Evolutionary conservation across 2,888 invertebrate species (phyloP), one percentile per base, ranked within the genome.

Genomic region (Priocnemis perturbator): DNA sequence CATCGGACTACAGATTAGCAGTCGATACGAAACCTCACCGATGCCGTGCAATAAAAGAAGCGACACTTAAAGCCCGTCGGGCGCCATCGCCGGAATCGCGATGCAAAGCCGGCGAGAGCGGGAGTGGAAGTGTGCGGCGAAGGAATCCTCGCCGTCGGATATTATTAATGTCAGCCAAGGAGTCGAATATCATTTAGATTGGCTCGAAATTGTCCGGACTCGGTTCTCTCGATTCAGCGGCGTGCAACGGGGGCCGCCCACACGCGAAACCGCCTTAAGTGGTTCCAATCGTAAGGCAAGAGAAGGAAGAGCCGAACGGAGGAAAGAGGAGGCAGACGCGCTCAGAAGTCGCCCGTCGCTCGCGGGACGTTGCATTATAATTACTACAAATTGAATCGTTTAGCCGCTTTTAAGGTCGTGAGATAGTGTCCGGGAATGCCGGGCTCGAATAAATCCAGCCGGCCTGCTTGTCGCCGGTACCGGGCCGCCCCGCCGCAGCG

Each of bases 351-450:
- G 52, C 55, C 59, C 68, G 61, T 70, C 65, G 63, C 62, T 64
- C 70, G 60, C 79, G 74, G 84, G 69, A 60, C 79, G 76, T 83
- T 83, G 84, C 83, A 84, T 84, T 84, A 84, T 84, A 84, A 84
- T 84, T 84, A 83, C 78, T 76, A 82, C 80, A 81, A 84, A 84
- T 84, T 84, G 83, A 84, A 84, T 84, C 84, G 84, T 84, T 84
- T 79, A 84, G 79, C 81, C 79, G 81, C 81, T 77, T 83, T 78
- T 78, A 76, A 82, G 81, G 81, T 79, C 83, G 83, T 84, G 84
- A 84, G 84, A 83, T 81, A 79, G 74, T 76, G 78, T 76, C 76
- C 76, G 71, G 72, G 82, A 82, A 83, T 79, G 83, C 67, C 70
- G 71, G 55, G 68, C 69, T 67, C 66, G 76, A 71, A 80, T 76